Percentiles rank a stretch among this genome's conserved stretches.
These are phyloP conservation scores for Ailurus styani DNA, from an alignment of 2,113 vertebrate species.

Conservation along the genomic window DNA sequence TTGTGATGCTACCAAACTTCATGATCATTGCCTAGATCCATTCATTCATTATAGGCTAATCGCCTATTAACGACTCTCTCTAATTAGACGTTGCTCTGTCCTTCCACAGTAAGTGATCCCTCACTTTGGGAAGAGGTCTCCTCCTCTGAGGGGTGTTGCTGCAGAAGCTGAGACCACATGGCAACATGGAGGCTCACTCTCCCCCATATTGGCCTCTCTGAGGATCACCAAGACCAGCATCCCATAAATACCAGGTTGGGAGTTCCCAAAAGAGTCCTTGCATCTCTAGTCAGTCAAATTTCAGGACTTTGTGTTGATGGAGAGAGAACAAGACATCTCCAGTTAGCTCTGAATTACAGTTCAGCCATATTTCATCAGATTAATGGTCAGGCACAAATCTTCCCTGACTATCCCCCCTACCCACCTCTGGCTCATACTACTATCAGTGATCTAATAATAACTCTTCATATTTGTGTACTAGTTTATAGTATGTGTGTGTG, in stretches of 20 bases:
- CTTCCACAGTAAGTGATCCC: constrained; percentile 44
- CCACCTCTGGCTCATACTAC: background rate
- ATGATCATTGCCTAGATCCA: background rate
- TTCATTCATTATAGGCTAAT: constrained; percentile 52
- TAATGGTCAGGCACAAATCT: background rate
- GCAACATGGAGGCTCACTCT: background rate
- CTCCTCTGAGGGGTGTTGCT: background rate
- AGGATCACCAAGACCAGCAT: background rate
- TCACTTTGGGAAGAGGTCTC: constrained; percentile 23
- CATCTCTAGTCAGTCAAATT: background rate
- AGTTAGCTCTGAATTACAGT: background rate
- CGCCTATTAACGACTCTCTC: constrained; percentile 51
- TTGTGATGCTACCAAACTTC: background rate
- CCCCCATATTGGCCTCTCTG: background rate
- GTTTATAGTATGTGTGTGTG: background rate
- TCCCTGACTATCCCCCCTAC: background rate
- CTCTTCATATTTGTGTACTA: background rate
- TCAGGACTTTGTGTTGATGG: background rate
- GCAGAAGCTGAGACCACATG: background rate
- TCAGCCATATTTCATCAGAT: background rate
- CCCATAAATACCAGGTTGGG: background rate
- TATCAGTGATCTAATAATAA: background rate
- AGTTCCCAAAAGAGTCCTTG: background rate
- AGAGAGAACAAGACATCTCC: background rate
- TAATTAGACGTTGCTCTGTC: constrained; percentile 49